Conservation (phyloP, 2,888 invertebrate genomes). For the Dicyrtoma fusca region DNA sequence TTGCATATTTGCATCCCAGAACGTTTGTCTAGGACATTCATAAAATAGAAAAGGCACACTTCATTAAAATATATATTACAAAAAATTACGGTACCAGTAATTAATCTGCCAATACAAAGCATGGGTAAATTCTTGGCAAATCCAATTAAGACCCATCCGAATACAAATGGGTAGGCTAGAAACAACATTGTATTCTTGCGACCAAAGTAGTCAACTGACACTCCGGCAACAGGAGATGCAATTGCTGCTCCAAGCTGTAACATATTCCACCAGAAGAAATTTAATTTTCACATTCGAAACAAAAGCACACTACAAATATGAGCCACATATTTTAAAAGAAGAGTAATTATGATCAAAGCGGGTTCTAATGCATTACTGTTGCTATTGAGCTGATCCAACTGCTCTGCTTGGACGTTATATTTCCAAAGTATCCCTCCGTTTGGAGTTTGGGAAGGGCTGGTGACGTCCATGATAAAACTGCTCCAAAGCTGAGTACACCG, state of each 20-base stretch:
- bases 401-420: conserved; percentile 63
- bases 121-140: conserved; percentile 56
- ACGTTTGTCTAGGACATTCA: background rate
- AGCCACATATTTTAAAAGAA: background rate
- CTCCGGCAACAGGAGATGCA: conserved; percentile 50
- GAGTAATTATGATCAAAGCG: background rate
- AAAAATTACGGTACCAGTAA: conserved; percentile 41
- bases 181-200: conserved; percentile 43
- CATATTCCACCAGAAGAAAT: no score
- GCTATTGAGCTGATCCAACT: conserved; percentile 66
- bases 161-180: conserved; percentile 58
- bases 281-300: no score
- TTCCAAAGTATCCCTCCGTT: conserved; percentile 15
- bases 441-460: conserved; percentile 10
- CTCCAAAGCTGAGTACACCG: conserved; percentile 17
- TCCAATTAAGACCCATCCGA: conserved; percentile 60
- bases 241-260: conserved; percentile 48
- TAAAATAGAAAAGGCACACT: conserved; percentile 69
- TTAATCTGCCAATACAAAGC: conserved; percentile 62
- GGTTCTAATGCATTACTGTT: conserved; percentile 37
- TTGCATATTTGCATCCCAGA: background rate
- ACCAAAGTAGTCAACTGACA: conserved; percentile 51
- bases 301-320: no score
- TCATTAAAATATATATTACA: no score
- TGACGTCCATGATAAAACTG: conserved; percentile 16